Base-by-base conservation (phyloP, 2,113 vertebrate genomes). In the Pantherophis guttatus region DNA sequence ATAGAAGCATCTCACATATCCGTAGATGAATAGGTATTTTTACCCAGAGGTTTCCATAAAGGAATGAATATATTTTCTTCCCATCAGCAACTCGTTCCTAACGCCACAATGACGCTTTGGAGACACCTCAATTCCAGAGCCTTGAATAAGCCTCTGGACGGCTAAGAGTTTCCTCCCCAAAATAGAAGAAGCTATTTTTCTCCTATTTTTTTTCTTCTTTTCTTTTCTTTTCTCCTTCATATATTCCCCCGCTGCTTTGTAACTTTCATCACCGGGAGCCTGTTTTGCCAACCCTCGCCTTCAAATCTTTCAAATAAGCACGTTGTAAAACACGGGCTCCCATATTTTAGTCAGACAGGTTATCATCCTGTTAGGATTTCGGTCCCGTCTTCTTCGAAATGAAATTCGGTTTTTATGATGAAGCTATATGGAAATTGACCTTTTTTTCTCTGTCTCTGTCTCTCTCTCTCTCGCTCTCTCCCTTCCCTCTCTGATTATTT, bases 241-340 rank as follows among this genome's bases (percentile, higher is more conserved):
- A 26, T 24, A 50, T 7, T 26, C 24, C 23, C 88, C 29, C 1
- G 11, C 48, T 90, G 88, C 91, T 75, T 65, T 94, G 88, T 90
- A 86, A 87, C 0, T 95, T 94, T 91, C 85, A 91, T 81, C 87
- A 10, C 52, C 33, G 2, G 26, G 58, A 53, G 94, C 93, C 91
- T 52, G 91, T 54, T 24, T 23, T 21, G 15, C 91, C 91, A 93
- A 87, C 0, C 0, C 87, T 0, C 0, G 88, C 93, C 95, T 93
- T 88, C 93, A 95, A 95, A 85, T 62, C 93, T 55, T 94, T 95
- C 95, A 93, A 90, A 57, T 81, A 91, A 96, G 93, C 93, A 86
- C 11, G 89, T 93, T 26, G 81, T 93, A 91, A 95, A 94, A 91
- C 94, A 91, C 65, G 94, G 10, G 92, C 6, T 2, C 0, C 70